These are phyloP conservation scores for Forbesichthys agassizii DNA, from an alignment of 2,113 vertebrate species.

Conservation along the genomic window DNA sequence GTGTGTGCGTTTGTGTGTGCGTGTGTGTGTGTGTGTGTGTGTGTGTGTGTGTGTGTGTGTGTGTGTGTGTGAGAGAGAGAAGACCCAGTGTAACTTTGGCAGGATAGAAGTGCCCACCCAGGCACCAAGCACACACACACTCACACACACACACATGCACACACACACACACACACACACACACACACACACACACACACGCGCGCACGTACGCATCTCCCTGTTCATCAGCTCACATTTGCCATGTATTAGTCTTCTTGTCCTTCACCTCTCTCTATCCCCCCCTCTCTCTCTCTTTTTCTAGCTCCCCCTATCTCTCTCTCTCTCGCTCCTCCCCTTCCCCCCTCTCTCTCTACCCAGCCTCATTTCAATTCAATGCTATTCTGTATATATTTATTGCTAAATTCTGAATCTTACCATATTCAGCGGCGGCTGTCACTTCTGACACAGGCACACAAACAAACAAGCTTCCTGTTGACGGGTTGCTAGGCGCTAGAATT, in stretches of 20 bases:
- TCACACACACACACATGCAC: constrained; percentile 3
- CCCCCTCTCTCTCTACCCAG: not conserved
- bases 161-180: constrained; percentile 28
- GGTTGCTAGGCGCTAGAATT: too few species aligned
- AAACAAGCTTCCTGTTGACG: too few species aligned
- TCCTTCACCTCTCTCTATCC: not conserved
- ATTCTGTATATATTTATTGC: too few species aligned
- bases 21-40: constrained; percentile 14
- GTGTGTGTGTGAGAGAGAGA: constrained; percentile 39
- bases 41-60: constrained; percentile 2
- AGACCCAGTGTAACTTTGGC: constrained; percentile 63
- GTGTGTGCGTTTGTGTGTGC: constrained; percentile 14
- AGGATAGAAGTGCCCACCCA: constrained; percentile 45
- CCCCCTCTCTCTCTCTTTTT: not conserved
- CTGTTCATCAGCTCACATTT: not conserved
- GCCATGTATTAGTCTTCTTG: not conserved
- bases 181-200: constrained; percentile 1
- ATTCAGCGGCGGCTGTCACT: too few species aligned
- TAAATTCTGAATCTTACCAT: too few species aligned
- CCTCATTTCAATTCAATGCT: too few species aligned
- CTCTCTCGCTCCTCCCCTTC: not conserved
- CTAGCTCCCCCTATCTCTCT: constrained; percentile 11
- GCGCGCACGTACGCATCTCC: not conserved
- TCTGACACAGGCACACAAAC: too few species aligned
- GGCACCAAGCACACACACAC: too few species aligned